Conservation (phyloP, 2,113 vertebrate genomes). For the Myxocyprinus asiaticus region DNA sequence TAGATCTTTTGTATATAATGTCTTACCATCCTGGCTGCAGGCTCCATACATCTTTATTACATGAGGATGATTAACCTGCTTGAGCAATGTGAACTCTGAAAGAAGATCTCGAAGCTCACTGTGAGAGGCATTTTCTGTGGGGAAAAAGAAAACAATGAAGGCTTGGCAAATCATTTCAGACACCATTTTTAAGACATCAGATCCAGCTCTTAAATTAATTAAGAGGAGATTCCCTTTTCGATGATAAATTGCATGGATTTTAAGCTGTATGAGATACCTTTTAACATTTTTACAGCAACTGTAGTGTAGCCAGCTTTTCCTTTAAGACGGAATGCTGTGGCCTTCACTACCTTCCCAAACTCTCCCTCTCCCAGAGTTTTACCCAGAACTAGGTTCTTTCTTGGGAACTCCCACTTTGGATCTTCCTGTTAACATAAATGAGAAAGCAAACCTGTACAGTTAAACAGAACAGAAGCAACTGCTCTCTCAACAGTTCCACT, state of each 20-base stretch:
- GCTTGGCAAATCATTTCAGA: slow-evolving; percentile 4
- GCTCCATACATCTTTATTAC: slow-evolving; percentile 98
- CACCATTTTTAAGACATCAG: neutral
- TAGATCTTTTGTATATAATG: neutral
- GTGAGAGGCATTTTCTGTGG: slow-evolving; percentile 92
- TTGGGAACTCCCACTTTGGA: slow-evolving; percentile 98
- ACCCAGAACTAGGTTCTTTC: slow-evolving; percentile 96
- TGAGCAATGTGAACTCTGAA: slow-evolving; percentile 95
- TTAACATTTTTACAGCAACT: slow-evolving; percentile 98
- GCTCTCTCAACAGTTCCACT: no score
- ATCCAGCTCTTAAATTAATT: neutral
- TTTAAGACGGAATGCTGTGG: slow-evolving; percentile 95
- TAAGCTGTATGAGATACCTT: slow-evolving; percentile 77
- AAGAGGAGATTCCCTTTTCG: no score
- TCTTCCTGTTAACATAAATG: slow-evolving; percentile 81
- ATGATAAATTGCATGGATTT: no score
- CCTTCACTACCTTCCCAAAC: slow-evolving; percentile 98
- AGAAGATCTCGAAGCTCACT: slow-evolving; percentile 94
- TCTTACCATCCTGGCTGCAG: slow-evolving; percentile 96
- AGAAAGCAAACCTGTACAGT: neutral
- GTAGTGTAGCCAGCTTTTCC: slow-evolving; percentile 97
- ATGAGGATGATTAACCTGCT: slow-evolving; percentile 97
- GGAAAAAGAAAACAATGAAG: slow-evolving; percentile 39
- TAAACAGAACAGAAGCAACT: no score
- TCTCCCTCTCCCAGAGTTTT: slow-evolving; percentile 98